Base-by-base conservation (phyloP, 2,888 invertebrate genomes). In the Netelia melanura region DNA sequence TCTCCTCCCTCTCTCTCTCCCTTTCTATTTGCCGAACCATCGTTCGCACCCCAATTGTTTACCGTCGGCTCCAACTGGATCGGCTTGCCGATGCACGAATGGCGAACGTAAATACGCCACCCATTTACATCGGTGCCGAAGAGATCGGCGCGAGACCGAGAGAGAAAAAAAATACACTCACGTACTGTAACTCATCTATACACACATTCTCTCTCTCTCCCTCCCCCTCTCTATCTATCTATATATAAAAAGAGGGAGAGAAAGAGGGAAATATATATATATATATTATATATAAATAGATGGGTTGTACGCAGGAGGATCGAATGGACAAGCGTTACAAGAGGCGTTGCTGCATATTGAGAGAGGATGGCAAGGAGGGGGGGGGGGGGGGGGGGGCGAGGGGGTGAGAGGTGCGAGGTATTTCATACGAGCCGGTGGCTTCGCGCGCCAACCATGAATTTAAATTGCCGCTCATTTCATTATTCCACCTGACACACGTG, bases 1-100 rank as follows among this genome's bases (percentile, higher is more conserved):
- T 58, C 76, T 56, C 64, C 58, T 10, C 64, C 71, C 71, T 68
- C 54, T 30, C 71, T 38, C 62, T 14, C 48, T 30, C 43, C 48
- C 77, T 64, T 30, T 65, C 68, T 81, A 81, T 85, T 85, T 85
- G 75, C 76, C 43, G 38, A 79, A 83, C 75, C 79, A 79, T 85
- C 82, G 70, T 83, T 85, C 79, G 81, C 78, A 75, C 78, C 81
- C 81, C 85, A 78, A 86, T 84, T 86, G 85, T 86, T 86, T 86
- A 84, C 86, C 77, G 70, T 84, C 74, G 70, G 77, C 83, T 84
- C 74, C 70, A 84, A 85, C 81, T 78, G 81, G 62, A 70, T 77
- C 77, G 52, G 74, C 81, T 81, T 79, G 83, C 79, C 86, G 81
- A 77, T 74, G 64, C 85, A 81, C 80, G 79, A 80, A 80, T 81